phyloP scores from a whole-genome alignment of 2,888 invertebrate species.

The Drosophila melanocephala region DNA sequence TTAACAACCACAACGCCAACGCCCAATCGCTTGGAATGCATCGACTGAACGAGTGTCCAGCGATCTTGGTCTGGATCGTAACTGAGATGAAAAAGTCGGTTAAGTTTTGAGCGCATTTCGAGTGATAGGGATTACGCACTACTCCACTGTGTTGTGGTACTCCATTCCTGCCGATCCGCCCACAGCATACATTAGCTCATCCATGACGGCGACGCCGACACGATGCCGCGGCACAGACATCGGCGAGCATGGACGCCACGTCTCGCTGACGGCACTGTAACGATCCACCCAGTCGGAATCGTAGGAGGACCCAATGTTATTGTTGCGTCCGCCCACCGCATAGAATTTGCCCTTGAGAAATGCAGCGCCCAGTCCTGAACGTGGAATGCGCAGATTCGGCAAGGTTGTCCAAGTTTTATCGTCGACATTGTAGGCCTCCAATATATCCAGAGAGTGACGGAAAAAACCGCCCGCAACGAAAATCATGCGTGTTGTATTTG shows the following conservation, averaged over 20 bases:
- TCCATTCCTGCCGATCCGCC: conserved; percentile 95
- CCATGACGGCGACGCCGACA: conserved; percentile 97
- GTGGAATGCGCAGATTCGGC: conserved; percentile 93
- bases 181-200: conserved; percentile 95
- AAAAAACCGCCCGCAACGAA: conserved; percentile 97
- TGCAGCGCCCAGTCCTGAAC: conserved; percentile 94
- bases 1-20: conserved; percentile 92
- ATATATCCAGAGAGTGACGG: conserved; percentile 92
- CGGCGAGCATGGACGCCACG: conserved; percentile 94
- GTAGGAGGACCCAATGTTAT: conserved; percentile 94
- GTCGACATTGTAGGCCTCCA: conserved; percentile 95
- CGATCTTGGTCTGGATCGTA: conserved; percentile 89
- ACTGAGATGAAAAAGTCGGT: conserved; percentile 85
- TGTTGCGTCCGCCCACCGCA: conserved; percentile 96
- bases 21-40: conserved; percentile 88
- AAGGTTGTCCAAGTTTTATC: conserved; percentile 94
- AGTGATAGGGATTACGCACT: conserved; percentile 86
- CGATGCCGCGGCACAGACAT: conserved; percentile 95
- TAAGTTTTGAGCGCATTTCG: not conserved
- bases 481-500: conserved; percentile 95
- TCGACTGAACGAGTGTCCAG: conserved; percentile 89
- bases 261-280: conserved; percentile 94
- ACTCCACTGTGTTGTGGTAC: conserved; percentile 95
- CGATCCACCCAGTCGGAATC: conserved; percentile 93
- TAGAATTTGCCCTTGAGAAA: conserved; percentile 95